Conservation (phyloP, 1,140 invertebrate species). For the Callitettix versicolor region DNA sequence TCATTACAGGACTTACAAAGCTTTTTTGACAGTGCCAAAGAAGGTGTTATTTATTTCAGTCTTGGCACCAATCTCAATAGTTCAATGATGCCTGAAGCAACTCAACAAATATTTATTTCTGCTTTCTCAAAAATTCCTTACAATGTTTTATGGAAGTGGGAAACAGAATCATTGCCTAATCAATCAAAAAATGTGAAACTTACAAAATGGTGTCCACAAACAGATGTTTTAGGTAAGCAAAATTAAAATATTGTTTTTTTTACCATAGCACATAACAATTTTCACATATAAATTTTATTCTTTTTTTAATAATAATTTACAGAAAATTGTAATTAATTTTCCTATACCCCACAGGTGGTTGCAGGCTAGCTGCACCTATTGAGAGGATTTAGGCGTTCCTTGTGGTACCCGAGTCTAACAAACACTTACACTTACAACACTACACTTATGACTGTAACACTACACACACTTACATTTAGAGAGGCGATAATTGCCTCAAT, state of each 20-base stretch:
- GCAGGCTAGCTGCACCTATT: too few species aligned
- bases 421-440: too few species aligned
- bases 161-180: slow-evolving; percentile 31
- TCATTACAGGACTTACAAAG: slow-evolving; percentile 22
- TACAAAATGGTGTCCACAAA: slow-evolving; percentile 21
- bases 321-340: too few species aligned
- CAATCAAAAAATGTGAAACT: slow-evolving; percentile 17
- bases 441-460: too few species aligned
- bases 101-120: slow-evolving; percentile 30
- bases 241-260: background rate
- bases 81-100: slow-evolving; percentile 32
- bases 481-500: too few species aligned
- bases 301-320: too few species aligned
- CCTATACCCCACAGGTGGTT: too few species aligned
- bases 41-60: slow-evolving; percentile 41
- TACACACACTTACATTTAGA: too few species aligned
- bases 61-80: slow-evolving; percentile 39
- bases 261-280: too few species aligned
- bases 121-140: slow-evolving; percentile 38
- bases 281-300: too few species aligned
- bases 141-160: slow-evolving; percentile 48
- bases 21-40: slow-evolving; percentile 28
- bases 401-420: too few species aligned
- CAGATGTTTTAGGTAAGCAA: slow-evolving; percentile 20
- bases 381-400: too few species aligned